Evolutionary conservation across 2,888 invertebrate genomes (phyloP).

Genomic region (Caradrina kadenii): DNA sequence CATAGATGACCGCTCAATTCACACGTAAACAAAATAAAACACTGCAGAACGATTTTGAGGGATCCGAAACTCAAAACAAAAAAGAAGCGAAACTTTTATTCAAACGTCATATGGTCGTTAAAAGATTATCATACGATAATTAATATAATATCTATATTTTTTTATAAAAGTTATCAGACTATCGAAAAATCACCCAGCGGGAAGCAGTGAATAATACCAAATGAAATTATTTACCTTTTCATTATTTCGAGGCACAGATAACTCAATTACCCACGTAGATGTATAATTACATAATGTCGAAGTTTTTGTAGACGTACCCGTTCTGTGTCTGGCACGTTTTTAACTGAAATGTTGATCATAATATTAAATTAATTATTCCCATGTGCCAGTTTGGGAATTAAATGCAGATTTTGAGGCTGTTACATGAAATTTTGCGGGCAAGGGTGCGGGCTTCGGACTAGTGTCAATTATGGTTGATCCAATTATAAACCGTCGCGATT

Average conservation of each 20-base stretch:
- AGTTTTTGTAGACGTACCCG: neutral
- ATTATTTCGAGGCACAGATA: slow-evolving; percentile 15
- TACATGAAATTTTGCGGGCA: slow-evolving; percentile 40
- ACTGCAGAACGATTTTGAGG: too few relatives aligned
- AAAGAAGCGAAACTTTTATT: too few relatives aligned
- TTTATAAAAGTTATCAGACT: too few relatives aligned
- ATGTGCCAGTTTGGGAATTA: slow-evolving; percentile 31
- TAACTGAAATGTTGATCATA: slow-evolving; percentile 22
- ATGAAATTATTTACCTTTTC: slow-evolving; percentile 9
- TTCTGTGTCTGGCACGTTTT: slow-evolving; percentile 3
- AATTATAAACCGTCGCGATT: slow-evolving; percentile 74
- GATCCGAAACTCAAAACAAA: too few relatives aligned
- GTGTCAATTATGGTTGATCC: slow-evolving; percentile 68
- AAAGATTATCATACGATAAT: too few relatives aligned
- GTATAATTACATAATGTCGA: neutral
- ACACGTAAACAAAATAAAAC: too few relatives aligned
- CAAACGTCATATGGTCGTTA: too few relatives aligned
- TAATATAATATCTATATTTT: too few relatives aligned
- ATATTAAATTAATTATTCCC: slow-evolving; percentile 45
- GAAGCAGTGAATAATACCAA: neutral
- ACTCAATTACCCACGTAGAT: slow-evolving; percentile 8
- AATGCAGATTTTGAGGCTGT: slow-evolving; percentile 51
- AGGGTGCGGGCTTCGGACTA: slow-evolving; percentile 14
- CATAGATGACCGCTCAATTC: too few relatives aligned
- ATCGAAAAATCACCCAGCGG: too few relatives aligned